Conservation (phyloP, 1,140 invertebrate species). For the Lepidurus couesii region DNA sequence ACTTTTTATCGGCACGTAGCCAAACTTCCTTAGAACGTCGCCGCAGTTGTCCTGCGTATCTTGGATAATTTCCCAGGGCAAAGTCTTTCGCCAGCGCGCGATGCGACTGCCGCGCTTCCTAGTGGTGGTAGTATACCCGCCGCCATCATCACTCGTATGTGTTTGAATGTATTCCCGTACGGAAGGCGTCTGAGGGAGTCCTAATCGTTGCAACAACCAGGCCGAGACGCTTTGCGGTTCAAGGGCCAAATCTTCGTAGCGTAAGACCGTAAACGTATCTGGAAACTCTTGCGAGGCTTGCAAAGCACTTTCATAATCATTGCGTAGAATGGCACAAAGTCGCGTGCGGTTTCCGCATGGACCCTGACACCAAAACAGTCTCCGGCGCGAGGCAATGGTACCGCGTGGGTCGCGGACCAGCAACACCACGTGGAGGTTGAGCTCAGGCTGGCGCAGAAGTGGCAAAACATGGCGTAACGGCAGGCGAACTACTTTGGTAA, state of each 20-base stretch:
- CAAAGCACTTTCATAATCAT: not conserved
- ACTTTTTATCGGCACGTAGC: too few species aligned
- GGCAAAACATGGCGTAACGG: conserved; percentile 26
- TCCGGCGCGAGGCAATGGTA: conserved; percentile 35
- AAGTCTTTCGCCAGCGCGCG: too few species aligned
- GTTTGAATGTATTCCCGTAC: not conserved
- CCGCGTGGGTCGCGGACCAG: conserved; percentile 37
- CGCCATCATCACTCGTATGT: not conserved
- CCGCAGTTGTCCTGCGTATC: too few species aligned
- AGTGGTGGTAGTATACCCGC: too few species aligned
- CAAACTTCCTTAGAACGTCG: too few species aligned
- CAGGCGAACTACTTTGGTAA: not conserved
- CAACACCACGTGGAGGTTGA: conserved; percentile 36
- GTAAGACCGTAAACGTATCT: not conserved
- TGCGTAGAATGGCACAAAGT: not conserved
- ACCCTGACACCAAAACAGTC: conserved; percentile 35
- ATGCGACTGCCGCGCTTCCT: too few species aligned
- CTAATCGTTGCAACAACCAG: not conserved
- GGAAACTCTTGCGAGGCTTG: not conserved
- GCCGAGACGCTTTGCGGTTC: not conserved
- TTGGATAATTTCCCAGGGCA: too few species aligned
- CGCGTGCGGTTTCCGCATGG: not conserved
- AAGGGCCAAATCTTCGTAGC: not conserved
- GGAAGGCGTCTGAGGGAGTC: not conserved
- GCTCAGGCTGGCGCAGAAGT: conserved; percentile 35